phyloP scores from a whole-genome alignment of 1,140 invertebrate species.

The Tribolium madens region DNA sequence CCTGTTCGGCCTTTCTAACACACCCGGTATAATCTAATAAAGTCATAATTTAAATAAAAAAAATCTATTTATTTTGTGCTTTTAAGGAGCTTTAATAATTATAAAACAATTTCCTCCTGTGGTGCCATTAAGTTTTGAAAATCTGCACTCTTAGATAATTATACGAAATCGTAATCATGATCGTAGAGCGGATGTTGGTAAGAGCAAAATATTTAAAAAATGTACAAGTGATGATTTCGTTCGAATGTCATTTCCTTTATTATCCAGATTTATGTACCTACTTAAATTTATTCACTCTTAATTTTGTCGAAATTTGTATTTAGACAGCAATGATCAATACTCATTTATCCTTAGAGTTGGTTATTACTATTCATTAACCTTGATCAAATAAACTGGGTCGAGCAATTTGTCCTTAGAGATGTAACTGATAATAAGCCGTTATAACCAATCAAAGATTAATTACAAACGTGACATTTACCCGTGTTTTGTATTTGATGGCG shows the following conservation, averaged over 20 bases:
- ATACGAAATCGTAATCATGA: neutral
- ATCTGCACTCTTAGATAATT: neutral
- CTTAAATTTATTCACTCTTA: neutral
- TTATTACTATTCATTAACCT: conserved; percentile 32
- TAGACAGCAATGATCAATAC: conserved; percentile 9
- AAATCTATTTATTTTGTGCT: too few species aligned
- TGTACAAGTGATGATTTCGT: neutral
- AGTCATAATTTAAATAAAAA: too few species aligned
- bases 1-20: too few species aligned
- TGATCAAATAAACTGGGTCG: conserved; percentile 29
- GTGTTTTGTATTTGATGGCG: neutral
- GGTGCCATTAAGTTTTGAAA: neutral
- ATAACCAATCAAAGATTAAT: conserved; percentile 37
- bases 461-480: conserved; percentile 25
- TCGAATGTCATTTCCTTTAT: neutral
- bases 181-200: neutral
- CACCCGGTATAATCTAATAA: too few species aligned
- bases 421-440: conserved; percentile 36
- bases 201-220: neutral
- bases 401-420: conserved; percentile 35
- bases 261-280: neutral
- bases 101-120: neutral
- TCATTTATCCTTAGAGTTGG: conserved; percentile 5
- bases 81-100: neutral
- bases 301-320: conserved; percentile 4